A percentile compares a stretch with the other conserved stretches of the same genome.
Evolutionary conservation across 2,888 invertebrate genomes (phyloP).

Genomic region (Tenthredo notha): DNA sequence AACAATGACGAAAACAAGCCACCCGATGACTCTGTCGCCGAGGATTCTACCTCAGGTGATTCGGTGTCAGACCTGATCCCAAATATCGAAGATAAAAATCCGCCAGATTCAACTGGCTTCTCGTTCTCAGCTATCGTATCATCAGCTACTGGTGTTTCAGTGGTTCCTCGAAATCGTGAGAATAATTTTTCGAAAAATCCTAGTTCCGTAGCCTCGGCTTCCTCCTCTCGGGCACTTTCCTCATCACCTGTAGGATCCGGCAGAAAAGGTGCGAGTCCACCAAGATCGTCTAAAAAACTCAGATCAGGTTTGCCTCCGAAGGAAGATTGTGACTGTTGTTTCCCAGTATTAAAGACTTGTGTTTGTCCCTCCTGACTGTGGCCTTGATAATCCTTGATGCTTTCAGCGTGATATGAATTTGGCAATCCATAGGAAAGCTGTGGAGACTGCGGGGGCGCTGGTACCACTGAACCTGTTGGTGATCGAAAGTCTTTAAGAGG

Average conservation of each 20-base stretch:
- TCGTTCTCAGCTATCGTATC: background rate
- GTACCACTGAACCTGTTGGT: background rate
- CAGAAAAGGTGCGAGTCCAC: conserved; percentile 58
- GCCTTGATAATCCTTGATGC: background rate
- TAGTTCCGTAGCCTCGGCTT: background rate
- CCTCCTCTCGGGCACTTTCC: background rate
- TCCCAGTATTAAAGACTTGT: background rate
- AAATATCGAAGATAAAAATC: conserved; percentile 50
- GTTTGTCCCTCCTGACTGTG: conserved; percentile 3
- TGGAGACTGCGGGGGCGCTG: background rate
- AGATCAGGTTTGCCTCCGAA: conserved; percentile 52
- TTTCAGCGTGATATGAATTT: background rate
- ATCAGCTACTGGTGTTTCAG: background rate
- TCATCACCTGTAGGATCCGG: conserved; percentile 52
- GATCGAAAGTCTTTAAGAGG: background rate
- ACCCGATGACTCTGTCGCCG: conserved; percentile 26
- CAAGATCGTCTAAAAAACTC: conserved; percentile 62
- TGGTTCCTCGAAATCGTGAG: conserved; percentile 26
- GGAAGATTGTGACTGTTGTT: conserved; percentile 26
- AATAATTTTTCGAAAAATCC: conserved; percentile 40
- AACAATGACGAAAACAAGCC: conserved; percentile 39
- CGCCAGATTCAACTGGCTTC: conserved; percentile 1
- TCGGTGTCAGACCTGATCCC: background rate
- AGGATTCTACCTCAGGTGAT: background rate
- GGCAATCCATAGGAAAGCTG: conserved; percentile 6